phyloP scores from a whole-genome alignment of 2,888 invertebrate genomes.

The Chymomyza amoena region DNA sequence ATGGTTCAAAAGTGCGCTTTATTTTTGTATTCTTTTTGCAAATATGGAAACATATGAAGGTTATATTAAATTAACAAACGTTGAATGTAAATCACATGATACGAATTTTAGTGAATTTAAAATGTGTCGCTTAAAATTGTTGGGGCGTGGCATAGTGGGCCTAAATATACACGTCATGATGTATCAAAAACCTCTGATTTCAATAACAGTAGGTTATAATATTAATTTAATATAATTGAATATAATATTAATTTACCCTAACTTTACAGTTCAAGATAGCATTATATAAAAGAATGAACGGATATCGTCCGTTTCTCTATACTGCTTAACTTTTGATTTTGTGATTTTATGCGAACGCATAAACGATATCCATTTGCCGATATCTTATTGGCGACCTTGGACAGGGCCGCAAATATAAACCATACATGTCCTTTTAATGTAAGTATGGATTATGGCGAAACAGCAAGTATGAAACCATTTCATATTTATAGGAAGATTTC shows the following conservation, averaged over 20 bases:
- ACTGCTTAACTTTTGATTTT: neutral
- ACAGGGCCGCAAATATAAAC: neutral
- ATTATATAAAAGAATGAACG: neutral
- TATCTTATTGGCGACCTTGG: neutral
- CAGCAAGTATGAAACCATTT: neutral
- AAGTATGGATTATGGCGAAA: neutral
- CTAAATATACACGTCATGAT: neutral
- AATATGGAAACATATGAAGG: neutral
- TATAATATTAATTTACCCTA: neutral
- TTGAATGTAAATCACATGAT: neutral
- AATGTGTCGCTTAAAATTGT: neutral
- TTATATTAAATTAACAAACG: neutral
- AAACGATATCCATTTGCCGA: neutral
- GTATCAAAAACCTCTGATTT: neutral
- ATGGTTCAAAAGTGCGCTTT: too few species aligned
- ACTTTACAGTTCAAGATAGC: neutral
- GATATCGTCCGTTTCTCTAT: neutral
- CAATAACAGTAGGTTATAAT: neutral
- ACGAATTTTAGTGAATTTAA: neutral
- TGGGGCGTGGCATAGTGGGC: neutral
- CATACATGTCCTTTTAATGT: neutral
- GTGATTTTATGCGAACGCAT: neutral
- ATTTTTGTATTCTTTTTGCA: neutral
- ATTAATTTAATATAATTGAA: neutral
- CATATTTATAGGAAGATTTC: neutral